These are phyloP conservation scores for Theretra japonica DNA, from an alignment of 2,888 invertebrate genomes.

Conservation along the genomic window DNA sequence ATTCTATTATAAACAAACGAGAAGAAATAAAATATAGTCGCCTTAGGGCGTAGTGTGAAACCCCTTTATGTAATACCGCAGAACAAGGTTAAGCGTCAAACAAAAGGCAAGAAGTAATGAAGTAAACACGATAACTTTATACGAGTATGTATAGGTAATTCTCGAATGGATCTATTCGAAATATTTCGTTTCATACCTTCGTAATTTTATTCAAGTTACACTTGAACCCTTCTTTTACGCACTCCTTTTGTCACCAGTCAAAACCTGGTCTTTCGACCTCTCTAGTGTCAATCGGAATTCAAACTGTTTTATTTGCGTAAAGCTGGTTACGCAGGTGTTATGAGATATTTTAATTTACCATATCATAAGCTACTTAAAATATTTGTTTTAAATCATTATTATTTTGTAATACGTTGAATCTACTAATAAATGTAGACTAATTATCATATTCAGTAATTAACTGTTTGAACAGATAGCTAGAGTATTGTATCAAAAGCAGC, in stretches of 20 bases:
- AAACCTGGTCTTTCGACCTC: no score
- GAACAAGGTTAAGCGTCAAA: background rate
- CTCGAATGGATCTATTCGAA: background rate
- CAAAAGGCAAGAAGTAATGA: conserved; percentile 3
- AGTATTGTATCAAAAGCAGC: background rate
- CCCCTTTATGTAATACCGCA: background rate
- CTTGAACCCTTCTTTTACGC: no score
- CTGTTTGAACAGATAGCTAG: background rate
- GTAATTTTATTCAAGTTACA: no score
- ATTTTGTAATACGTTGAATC: background rate
- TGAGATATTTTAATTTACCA: no score
- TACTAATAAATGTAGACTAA: no score
- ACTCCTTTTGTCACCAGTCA: no score
- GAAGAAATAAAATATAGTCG: conserved; percentile 31
- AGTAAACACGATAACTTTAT: background rate
- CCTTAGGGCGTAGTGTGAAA: conserved; percentile 9
- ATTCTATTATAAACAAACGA: conserved; percentile 27
- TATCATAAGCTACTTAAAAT: no score
- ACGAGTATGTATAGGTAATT: background rate
- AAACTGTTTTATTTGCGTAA: no score
- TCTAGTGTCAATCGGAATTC: no score
- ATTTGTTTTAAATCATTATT: no score
- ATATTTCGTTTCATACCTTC: background rate
- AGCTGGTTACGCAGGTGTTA: no score
- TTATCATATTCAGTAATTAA: background rate